Evolutionary conservation across 2,888 invertebrate genomes (phyloP).

Genomic region (Rhagonycha fulva): DNA sequence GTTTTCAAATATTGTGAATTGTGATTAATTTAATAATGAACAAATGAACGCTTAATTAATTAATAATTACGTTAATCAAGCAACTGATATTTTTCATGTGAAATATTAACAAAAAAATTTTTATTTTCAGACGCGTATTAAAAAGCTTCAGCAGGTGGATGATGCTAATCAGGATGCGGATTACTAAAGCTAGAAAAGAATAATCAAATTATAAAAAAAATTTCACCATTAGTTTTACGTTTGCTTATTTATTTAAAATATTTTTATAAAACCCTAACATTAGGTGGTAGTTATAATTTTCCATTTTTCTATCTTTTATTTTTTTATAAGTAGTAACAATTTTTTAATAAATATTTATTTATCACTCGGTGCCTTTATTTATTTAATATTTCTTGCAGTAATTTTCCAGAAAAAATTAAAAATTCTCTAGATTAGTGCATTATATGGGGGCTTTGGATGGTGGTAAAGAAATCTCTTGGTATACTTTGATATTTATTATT

Average conservation of each 20-base stretch:
- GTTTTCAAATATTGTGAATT: neutral
- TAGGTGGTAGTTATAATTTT: conserved; percentile 2
- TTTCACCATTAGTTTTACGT: neutral
- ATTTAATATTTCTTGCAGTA: neutral
- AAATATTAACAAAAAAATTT: conserved; percentile 35
- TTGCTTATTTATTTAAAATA: neutral
- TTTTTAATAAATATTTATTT: neutral
- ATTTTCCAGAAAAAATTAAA: neutral
- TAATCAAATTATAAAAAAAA: conserved; percentile 1
- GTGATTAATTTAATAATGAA: neutral
- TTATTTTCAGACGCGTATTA: conserved; percentile 55
- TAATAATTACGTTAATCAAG: neutral
- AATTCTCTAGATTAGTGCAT: neutral
- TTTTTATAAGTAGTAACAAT: neutral
- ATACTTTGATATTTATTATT: neutral
- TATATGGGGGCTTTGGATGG: neutral
- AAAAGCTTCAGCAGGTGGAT: conserved; percentile 51
- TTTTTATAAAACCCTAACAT: conserved; percentile 1
- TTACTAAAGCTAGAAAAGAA: conserved; percentile 26
- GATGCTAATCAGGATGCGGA: conserved; percentile 31
- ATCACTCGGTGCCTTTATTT: neutral
- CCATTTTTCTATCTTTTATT: neutral
- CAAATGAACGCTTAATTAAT: neutral
- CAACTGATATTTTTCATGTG: neutral
- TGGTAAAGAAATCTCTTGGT: neutral